phyloP scores from a whole-genome alignment of 1,140 invertebrate genomes.

The Phortica variegata region DNA sequence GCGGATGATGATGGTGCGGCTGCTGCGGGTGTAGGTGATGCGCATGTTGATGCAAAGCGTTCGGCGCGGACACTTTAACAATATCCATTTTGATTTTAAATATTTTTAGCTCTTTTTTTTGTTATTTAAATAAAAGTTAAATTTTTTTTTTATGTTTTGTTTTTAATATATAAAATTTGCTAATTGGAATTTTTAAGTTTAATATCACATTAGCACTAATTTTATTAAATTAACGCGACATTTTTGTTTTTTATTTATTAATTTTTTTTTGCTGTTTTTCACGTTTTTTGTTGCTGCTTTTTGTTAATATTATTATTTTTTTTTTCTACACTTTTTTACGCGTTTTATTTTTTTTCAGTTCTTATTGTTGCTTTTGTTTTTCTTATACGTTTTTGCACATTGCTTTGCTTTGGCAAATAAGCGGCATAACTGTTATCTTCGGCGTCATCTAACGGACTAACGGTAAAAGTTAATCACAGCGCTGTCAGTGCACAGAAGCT shows the following conservation, averaged over 20 bases:
- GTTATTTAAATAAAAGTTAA: constrained; percentile 1
- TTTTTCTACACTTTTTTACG: constrained; percentile 18
- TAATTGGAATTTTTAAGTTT: background rate
- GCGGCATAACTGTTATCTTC: constrained; percentile 37
- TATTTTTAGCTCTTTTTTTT: constrained; percentile 9
- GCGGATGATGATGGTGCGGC: constrained; percentile 4
- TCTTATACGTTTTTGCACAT: background rate
- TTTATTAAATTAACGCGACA: no score
- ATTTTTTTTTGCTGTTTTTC: background rate
- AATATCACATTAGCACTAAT: no score
- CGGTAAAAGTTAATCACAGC: constrained; percentile 55
- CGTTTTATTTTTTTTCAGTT: constrained; percentile 6
- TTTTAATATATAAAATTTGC: constrained; percentile 20
- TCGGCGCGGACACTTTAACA: constrained; percentile 40
- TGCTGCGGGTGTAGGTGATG: no score
- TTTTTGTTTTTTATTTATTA: constrained; percentile 7
- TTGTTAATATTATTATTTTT: constrained; percentile 8
- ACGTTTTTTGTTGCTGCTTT: background rate
- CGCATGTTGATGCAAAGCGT: background rate
- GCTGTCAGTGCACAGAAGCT: constrained; percentile 28
- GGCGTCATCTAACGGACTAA: constrained; percentile 54
- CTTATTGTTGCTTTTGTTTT: constrained; percentile 7
- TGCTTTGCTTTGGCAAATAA: constrained; percentile 18
- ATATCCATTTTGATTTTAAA: constrained; percentile 33
- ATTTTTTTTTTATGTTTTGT: constrained; percentile 8